Evolutionary conservation across 2,113 vertebrate species (phyloP).

Genomic region (Bubo blakistoni): DNA sequence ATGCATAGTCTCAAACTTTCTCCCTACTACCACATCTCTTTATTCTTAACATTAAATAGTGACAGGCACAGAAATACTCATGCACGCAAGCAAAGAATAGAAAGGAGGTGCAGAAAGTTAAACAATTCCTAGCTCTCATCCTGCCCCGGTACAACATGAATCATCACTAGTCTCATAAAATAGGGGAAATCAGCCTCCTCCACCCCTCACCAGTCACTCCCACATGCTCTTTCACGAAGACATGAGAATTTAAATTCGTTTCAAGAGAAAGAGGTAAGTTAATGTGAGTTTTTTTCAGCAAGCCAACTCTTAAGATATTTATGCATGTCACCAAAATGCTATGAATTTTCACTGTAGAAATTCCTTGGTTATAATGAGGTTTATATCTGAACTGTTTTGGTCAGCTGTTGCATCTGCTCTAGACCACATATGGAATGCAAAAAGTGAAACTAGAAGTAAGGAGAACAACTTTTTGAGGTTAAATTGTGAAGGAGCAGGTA

Average conservation of each 20-base stretch:
- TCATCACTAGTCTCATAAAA: background rate
- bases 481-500: background rate
- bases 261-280: background rate
- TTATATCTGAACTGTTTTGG: background rate
- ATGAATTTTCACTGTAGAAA: background rate
- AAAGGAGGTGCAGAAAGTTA: background rate
- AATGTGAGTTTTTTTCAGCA: background rate
- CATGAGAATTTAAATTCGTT: background rate
- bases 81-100: background rate
- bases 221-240: background rate
- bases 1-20: background rate
- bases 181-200: background rate
- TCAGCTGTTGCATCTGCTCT: background rate
- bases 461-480: background rate
- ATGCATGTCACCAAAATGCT: background rate
- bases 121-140: background rate
- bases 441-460: background rate
- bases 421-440: background rate
- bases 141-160: background rate
- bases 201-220: background rate
- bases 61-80: background rate
- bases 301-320: background rate
- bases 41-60: background rate
- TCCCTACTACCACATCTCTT: background rate
- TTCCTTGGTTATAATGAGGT: background rate